These are phyloP conservation scores for Lepus oiostolus DNA, from an alignment of 2,797 vertebrate species.

Conservation along the genomic window DNA sequence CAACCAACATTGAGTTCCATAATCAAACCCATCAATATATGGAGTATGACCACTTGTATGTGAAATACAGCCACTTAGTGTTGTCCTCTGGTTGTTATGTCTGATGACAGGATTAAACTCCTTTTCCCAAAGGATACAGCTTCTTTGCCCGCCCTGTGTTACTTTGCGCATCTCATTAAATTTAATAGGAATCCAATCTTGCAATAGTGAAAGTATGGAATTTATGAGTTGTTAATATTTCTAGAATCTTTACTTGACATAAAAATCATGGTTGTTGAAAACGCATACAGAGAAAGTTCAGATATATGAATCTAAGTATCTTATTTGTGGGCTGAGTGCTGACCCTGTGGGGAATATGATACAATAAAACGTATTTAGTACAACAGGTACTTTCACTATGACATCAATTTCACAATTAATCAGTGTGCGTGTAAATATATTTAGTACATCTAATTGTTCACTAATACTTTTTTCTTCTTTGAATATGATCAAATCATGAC, in stretches of 20 bases:
- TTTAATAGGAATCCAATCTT: not conserved
- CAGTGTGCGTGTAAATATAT: rapidly evolving
- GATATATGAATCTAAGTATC: not conserved
- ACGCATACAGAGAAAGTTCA: not conserved
- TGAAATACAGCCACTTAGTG: not conserved
- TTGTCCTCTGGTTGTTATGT: not conserved
- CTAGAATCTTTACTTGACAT: not conserved
- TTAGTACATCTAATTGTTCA: not conserved
- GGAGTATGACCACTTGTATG: not conserved
- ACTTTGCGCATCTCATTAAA: not conserved
- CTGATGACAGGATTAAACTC: not conserved
- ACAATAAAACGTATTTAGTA: not conserved
- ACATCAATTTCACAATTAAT: not conserved
- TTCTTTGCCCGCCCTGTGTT: not conserved
- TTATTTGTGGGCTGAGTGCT: not conserved
- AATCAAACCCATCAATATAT: not conserved
- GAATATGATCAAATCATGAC: not conserved
- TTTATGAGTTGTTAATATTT: not conserved
- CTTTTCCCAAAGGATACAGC: not conserved
- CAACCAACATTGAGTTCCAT: not conserved
- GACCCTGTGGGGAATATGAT: not conserved
- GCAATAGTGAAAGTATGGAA: not conserved
- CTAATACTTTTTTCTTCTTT: not conserved
- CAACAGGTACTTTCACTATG: not conserved
- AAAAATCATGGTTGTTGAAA: not conserved